Evolutionary conservation across 2,113 vertebrate genomes (phyloP).

Genomic region (Oreotrochilus melanogaster): DNA sequence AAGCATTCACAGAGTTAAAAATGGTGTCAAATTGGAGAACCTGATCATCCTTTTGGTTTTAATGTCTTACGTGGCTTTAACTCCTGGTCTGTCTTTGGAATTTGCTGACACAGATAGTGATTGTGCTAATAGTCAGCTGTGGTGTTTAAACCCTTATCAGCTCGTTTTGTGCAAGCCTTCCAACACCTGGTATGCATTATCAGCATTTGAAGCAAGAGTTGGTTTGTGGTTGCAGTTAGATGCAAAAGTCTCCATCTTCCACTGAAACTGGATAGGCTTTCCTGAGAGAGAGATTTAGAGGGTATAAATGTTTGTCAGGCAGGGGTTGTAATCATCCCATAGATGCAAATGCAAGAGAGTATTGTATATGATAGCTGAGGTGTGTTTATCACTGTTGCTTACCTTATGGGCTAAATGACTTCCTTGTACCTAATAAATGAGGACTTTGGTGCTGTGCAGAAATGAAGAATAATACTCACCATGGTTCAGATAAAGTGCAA

Average conservation of each 20-base stretch:
- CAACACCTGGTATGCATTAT: background rate
- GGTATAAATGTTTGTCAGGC: background rate
- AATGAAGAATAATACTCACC: background rate
- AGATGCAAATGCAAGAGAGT: background rate
- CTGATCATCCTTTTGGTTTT: background rate
- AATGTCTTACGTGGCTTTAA: background rate
- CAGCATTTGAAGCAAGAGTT: background rate
- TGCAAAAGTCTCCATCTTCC: background rate
- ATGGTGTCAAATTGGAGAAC: background rate
- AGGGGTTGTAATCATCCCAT: background rate
- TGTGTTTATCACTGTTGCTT: background rate
- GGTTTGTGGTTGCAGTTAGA: conserved; percentile 5
- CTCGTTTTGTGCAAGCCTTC: background rate
- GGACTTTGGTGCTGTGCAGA: background rate
- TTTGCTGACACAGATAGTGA: background rate
- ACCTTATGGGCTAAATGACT: background rate
- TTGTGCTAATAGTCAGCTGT: background rate
- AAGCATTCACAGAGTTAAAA: background rate
- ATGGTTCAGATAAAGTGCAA: background rate
- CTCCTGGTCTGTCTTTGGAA: background rate
- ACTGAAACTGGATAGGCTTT: background rate
- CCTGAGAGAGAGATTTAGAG: background rate
- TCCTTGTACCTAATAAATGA: background rate
- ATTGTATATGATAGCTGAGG: background rate
- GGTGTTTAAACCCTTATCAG: background rate